phyloP scores from a whole-genome alignment of 1,140 invertebrate genomes.

The Anadara kagoshimensis region DNA sequence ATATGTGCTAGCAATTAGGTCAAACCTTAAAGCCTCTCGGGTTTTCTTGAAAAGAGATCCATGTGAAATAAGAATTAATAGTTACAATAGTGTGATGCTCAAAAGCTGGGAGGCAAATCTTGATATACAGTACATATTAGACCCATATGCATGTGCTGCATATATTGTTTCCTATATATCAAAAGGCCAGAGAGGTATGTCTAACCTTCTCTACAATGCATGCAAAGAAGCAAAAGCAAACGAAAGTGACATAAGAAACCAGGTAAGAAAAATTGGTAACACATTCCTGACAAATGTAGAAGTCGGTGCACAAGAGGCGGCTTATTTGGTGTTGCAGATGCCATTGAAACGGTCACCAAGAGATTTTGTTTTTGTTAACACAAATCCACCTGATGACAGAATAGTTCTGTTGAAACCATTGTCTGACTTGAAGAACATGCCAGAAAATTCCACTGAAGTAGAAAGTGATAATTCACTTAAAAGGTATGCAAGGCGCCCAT shows the following conservation, averaged over 20 bases:
- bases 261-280: neutral
- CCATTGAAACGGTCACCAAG: neutral
- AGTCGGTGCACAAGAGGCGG: slow-evolving; percentile 1
- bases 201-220: no score
- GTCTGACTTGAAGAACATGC: neutral
- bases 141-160: no score
- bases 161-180: no score
- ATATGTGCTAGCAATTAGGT: slow-evolving; percentile 1
- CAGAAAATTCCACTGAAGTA: no score
- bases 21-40: neutral
- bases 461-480: no score
- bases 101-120: no score
- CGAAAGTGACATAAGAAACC: neutral
- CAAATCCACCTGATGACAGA: slow-evolving; percentile 3
- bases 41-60: slow-evolving; percentile 15
- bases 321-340: neutral
- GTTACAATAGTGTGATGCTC: no score
- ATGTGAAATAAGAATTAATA: slow-evolving; percentile 21
- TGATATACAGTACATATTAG: no score
- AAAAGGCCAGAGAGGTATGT: no score
- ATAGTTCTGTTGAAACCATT: neutral
- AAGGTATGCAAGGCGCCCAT: no score
- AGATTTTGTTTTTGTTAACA: neutral
- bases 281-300: neutral
- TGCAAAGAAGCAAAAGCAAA: no score